phyloP scores from a whole-genome alignment of 2,113 vertebrate species.

The Phalacrocorax carbo region DNA sequence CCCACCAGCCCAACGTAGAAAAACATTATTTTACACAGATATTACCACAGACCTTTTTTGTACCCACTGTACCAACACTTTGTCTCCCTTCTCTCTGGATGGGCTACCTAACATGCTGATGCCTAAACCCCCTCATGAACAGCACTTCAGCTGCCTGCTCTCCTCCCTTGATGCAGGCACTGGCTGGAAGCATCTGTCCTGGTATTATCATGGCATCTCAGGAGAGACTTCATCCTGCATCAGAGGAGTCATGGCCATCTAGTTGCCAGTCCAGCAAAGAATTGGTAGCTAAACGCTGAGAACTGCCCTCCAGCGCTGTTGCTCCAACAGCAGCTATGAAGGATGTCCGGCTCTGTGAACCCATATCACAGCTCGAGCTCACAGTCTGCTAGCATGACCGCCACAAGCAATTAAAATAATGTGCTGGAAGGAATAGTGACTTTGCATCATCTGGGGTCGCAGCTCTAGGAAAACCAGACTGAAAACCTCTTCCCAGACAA shows the following conservation, averaged over 20 bases:
- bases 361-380: not conserved
- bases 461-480: not conserved
- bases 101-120: not conserved
- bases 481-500: not conserved
- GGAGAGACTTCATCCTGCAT: not conserved
- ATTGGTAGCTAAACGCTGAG: not conserved
- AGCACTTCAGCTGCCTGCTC: not conserved
- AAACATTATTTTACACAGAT: not conserved
- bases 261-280: not conserved
- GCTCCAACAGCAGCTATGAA: not conserved
- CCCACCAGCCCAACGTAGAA: not conserved
- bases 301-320: not conserved
- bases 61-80: not conserved
- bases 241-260: not conserved
- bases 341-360: not conserved
- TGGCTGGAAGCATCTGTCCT: not conserved
- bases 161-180: not conserved
- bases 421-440: not conserved
- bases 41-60: not conserved
- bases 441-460: not conserved
- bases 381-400: not conserved
- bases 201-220: rapidly evolving
- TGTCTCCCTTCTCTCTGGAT: not conserved
- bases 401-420: too few relatives aligned
- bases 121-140: not conserved